Conservation (phyloP, 92 coral and sea anemone genomes). For the Parazoanthus atlanticus region DNA sequence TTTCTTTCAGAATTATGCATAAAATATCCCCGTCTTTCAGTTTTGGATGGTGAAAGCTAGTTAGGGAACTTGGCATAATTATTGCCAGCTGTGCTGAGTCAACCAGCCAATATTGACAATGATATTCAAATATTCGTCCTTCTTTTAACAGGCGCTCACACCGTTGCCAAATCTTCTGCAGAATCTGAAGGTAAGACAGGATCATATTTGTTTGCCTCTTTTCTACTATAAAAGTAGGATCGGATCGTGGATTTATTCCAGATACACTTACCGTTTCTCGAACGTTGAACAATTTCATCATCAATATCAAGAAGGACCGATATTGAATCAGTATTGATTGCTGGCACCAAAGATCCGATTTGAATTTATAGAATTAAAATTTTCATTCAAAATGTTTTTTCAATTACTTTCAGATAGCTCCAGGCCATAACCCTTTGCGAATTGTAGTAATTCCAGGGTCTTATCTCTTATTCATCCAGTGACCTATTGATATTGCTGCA, state of each 20-base stretch:
- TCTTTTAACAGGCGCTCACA: neutral
- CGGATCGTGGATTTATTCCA: neutral
- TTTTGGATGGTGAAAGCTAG: neutral
- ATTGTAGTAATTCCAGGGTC: too few relatives aligned
- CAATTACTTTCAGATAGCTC: too few relatives aligned
- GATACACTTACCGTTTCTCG: neutral
- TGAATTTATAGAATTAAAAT: neutral
- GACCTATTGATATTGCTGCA: too few relatives aligned
- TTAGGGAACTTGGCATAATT: neutral
- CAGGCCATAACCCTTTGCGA: too few relatives aligned
- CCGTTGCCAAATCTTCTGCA: slow-evolving; percentile 4
- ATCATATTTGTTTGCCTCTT: neutral
- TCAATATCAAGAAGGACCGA: too few relatives aligned
- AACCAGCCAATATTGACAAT: too few relatives aligned
- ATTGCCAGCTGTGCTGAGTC: too few relatives aligned
- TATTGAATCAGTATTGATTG: too few relatives aligned
- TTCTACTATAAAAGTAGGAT: neutral
- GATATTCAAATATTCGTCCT: neutral
- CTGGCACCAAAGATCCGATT: too few relatives aligned
- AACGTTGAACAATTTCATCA: neutral
- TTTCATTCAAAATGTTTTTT: neutral
- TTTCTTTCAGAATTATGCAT: neutral
- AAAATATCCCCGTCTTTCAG: neutral
- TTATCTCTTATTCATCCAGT: too few relatives aligned
- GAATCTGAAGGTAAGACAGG: slow-evolving; percentile 20